These are phyloP conservation scores for Amniataba percoides DNA, from an alignment of 2,797 vertebrate species.

Conservation along the genomic window DNA sequence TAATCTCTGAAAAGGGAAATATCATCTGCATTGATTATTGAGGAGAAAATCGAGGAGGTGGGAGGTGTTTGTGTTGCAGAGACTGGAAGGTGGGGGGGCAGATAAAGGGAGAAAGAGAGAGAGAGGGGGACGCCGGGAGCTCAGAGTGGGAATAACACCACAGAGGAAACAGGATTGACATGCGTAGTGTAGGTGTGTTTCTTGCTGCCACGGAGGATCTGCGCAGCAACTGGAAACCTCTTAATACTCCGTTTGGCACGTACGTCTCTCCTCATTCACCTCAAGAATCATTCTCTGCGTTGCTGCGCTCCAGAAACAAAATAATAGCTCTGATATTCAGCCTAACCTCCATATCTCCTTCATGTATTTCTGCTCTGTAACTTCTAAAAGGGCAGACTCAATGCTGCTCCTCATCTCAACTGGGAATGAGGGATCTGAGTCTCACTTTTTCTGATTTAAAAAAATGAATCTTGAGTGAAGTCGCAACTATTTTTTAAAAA, in stretches of 20 bases:
- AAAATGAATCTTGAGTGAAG: not conserved
- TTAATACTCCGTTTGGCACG: constrained; percentile 12
- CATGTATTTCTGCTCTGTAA: constrained; percentile 8
- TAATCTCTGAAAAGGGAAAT: constrained; percentile 22
- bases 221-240: constrained; percentile 44
- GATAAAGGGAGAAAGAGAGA: constrained; percentile 1
- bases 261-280: constrained; percentile 22
- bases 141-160: constrained; percentile 5
- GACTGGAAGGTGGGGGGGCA: constrained; percentile 10
- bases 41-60: not conserved
- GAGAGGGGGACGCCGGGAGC: constrained; percentile 7
- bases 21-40: constrained; percentile 38
- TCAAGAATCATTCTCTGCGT: constrained; percentile 7
- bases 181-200: constrained; percentile 40
- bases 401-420: not conserved
- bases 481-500: not conserved
- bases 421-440: not conserved
- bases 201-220: constrained; percentile 44
- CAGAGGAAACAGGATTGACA: constrained; percentile 36
- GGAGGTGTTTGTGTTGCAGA: constrained; percentile 45
- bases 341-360: not conserved
- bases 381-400: not conserved
- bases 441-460: not conserved
- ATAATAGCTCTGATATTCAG: not conserved
- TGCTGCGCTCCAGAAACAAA: not conserved